Evolutionary conservation across 2,797 vertebrate species (phyloP).

Genomic region (Lacerta agilis): DNA sequence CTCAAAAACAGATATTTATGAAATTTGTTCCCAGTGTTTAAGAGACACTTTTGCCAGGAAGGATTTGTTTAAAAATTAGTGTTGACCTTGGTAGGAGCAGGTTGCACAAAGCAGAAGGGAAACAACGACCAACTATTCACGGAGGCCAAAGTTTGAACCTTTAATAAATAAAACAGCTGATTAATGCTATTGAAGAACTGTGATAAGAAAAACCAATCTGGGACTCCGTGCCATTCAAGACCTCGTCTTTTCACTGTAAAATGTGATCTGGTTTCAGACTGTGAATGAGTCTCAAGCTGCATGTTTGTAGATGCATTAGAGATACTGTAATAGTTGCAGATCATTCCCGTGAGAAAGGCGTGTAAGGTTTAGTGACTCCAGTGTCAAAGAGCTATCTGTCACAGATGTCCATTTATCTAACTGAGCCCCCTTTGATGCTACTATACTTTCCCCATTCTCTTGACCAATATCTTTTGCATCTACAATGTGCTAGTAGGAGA

Average conservation of each 20-base stretch:
- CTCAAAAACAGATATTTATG: neutral
- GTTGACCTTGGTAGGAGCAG: slow-evolving; percentile 1
- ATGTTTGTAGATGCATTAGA: slow-evolving; percentile 80
- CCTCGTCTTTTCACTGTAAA: slow-evolving; percentile 82
- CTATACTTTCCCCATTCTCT: slow-evolving; percentile 68
- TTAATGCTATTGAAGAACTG: slow-evolving; percentile 76
- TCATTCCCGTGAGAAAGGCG: slow-evolving; percentile 81
- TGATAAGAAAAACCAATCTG: slow-evolving; percentile 82
- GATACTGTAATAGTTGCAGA: slow-evolving; percentile 79
- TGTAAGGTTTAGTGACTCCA: slow-evolving; percentile 84
- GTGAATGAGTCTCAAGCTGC: slow-evolving; percentile 78
- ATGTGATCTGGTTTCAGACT: slow-evolving; percentile 87
- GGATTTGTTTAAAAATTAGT: slow-evolving; percentile 8
- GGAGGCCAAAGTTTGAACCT: slow-evolving; percentile 69
- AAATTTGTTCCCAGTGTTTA: neutral
- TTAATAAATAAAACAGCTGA: slow-evolving; percentile 75
- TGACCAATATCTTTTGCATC: slow-evolving; percentile 67
- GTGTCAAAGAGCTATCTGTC: slow-evolving; percentile 82
- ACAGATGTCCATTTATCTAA: slow-evolving; percentile 82
- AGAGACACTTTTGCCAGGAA: neutral
- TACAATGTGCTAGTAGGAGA: slow-evolving; percentile 65
- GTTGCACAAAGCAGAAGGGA: neutral
- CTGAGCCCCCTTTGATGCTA: slow-evolving; percentile 70
- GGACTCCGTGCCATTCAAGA: slow-evolving; percentile 83
- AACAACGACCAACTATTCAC: slow-evolving; percentile 62